Conservation (phyloP, 1,140 invertebrate genomes). For the Diorhabda sublineata region DNA sequence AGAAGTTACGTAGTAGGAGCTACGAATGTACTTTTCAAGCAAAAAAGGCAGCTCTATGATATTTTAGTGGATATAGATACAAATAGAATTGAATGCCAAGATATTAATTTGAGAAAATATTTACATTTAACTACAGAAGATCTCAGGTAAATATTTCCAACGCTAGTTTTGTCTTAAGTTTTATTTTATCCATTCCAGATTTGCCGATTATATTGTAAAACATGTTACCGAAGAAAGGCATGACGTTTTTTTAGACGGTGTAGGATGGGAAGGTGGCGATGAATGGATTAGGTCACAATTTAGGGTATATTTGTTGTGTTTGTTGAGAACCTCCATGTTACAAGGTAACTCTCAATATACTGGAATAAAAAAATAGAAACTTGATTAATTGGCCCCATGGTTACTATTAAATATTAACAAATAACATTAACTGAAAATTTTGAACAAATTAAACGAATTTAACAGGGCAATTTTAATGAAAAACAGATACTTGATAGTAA, state of each 20-base stretch:
- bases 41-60: constrained; percentile 90
- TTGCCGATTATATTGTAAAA: constrained; percentile 88
- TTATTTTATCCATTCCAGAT: constrained; percentile 53
- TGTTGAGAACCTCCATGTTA: constrained; percentile 76
- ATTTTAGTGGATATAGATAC: constrained; percentile 88
- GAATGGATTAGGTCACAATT: constrained; percentile 96
- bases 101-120: constrained; percentile 76
- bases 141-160: constrained; percentile 47
- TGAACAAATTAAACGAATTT: too few relatives aligned
- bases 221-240: constrained; percentile 76
- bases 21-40: constrained; percentile 95
- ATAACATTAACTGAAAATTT: too few relatives aligned
- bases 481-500: too few relatives aligned
- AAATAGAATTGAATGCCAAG: constrained; percentile 82
- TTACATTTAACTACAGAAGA: constrained; percentile 91
- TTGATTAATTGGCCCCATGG: too few relatives aligned
- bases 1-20: constrained; percentile 92
- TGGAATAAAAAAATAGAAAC: background rate
- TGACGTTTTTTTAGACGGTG: constrained; percentile 73
- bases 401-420: too few relatives aligned
- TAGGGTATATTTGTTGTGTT: constrained; percentile 82
- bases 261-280: constrained; percentile 87
- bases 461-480: too few relatives aligned
- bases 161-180: background rate
- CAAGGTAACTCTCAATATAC: constrained; percentile 53